These are phyloP conservation scores for Copidosoma floridanum DNA, from an alignment of 1,140 invertebrate species.

Conservation along the genomic window DNA sequence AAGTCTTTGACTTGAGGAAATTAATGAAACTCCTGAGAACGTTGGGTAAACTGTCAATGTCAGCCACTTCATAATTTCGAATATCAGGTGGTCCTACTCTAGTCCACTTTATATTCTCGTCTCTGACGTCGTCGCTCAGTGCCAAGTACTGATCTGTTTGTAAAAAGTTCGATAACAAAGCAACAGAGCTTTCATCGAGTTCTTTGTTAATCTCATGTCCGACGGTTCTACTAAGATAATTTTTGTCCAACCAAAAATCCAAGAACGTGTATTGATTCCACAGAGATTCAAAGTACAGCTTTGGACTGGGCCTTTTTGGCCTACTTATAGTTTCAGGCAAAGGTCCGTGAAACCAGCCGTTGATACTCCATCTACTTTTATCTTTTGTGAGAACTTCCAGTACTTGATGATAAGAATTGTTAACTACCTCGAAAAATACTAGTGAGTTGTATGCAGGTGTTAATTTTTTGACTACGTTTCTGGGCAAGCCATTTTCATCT, in stretches of 20 bases:
- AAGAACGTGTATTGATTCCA: slow-evolving; percentile 40
- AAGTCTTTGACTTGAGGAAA: slow-evolving; percentile 58
- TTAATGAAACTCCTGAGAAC: slow-evolving; percentile 49
- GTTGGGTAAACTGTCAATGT: slow-evolving; percentile 50
- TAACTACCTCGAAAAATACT: slow-evolving; percentile 68
- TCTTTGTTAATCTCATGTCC: slow-evolving; percentile 58
- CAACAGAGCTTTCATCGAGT: slow-evolving; percentile 62
- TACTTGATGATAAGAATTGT: slow-evolving; percentile 63
- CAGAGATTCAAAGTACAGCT: slow-evolving; percentile 30
- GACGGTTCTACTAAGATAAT: slow-evolving; percentile 54
- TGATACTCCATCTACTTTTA: slow-evolving; percentile 67
- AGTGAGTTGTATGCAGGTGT: slow-evolving; percentile 69
- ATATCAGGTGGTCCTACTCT: slow-evolving; percentile 63
- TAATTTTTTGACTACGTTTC: slow-evolving; percentile 56
- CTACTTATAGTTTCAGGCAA: slow-evolving; percentile 10
- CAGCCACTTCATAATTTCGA: slow-evolving; percentile 62
- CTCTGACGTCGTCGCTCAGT: slow-evolving; percentile 52
- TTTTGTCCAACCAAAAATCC: slow-evolving; percentile 52
- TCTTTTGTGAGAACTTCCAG: slow-evolving; percentile 65
- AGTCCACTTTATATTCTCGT: slow-evolving; percentile 59
- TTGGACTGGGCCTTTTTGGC: slow-evolving; percentile 20
- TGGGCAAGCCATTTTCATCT: slow-evolving; percentile 60
- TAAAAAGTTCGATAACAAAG: slow-evolving; percentile 60
- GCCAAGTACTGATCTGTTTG: slow-evolving; percentile 52
- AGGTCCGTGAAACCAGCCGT: slow-evolving; percentile 74